Conservation (phyloP, 1,140 invertebrate species). For the Chelonus insularis region DNA sequence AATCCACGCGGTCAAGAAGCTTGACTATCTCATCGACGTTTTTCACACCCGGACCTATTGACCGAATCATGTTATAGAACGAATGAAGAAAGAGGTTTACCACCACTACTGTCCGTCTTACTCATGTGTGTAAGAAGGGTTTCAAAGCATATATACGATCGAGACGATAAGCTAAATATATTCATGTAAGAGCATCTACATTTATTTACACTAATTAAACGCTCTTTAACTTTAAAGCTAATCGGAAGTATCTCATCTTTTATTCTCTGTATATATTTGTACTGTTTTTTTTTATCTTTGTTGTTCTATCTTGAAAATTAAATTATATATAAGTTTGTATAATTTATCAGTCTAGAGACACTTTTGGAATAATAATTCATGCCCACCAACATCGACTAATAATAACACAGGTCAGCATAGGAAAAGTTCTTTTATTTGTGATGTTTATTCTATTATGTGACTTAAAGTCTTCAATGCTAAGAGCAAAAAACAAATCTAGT, state of each 20-base stretch:
- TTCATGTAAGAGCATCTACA: constrained; percentile 25
- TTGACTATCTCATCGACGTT: constrained; percentile 45
- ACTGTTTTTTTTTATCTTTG: neutral
- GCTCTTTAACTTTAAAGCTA: constrained; percentile 37
- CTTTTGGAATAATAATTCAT: no score
- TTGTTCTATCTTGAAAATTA: no score
- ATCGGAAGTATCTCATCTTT: constrained; percentile 34
- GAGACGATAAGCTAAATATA: constrained; percentile 10
- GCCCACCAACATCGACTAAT: no score
- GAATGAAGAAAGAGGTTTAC: neutral
- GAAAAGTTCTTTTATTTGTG: no score
- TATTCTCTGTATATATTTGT: constrained; percentile 19
- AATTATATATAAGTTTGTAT: neutral
- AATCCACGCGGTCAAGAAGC: constrained; percentile 40
- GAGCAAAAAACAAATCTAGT: no score
- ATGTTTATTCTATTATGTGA: no score
- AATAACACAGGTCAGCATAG: no score
- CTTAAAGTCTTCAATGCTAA: no score
- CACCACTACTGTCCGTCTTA: neutral
- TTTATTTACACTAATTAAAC: constrained; percentile 42
- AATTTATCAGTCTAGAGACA: no score
- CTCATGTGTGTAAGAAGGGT: constrained; percentile 12
- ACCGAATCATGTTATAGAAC: constrained; percentile 27
- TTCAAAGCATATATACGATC: constrained; percentile 19
- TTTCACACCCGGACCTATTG: constrained; percentile 36